These are phyloP conservation scores for Epiperipatus broadwayi DNA, from an alignment of 2,888 invertebrate genomes.

Conservation along the genomic window DNA sequence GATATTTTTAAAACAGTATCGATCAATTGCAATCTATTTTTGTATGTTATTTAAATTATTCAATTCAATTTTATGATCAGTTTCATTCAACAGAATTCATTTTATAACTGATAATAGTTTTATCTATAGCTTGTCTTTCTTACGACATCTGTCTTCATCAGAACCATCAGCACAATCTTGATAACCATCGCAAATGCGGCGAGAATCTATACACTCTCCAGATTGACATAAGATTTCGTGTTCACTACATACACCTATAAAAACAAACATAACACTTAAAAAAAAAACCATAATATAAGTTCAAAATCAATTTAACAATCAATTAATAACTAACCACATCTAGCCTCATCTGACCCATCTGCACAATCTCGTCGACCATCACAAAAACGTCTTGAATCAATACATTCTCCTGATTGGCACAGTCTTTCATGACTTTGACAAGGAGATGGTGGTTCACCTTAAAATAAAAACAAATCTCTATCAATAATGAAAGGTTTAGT, in stretches of 20 bases:
- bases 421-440: no score
- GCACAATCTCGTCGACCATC: conserved; percentile 25
- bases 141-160: conserved; percentile 49
- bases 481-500: no score
- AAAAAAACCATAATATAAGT: conserved; percentile 11
- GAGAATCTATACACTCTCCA: conserved; percentile 23
- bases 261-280: conserved; percentile 9
- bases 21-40: no score
- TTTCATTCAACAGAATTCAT: no score
- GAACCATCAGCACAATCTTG: conserved; percentile 49
- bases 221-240: conserved; percentile 24
- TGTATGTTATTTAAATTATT: no score
- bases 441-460: no score
- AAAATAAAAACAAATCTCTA: no score
- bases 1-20: no score
- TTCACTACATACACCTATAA: conserved; percentile 19
- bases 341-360: conserved; percentile 30
- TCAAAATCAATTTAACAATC: not conserved
- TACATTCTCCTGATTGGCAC: no score
- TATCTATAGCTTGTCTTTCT: no score
- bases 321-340: conserved; percentile 27
- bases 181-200: conserved; percentile 23
- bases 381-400: conserved; percentile 21
- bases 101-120: no score
- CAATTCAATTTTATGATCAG: no score